phyloP scores from a whole-genome alignment of 2,113 vertebrate species.

The Tachycineta bicolor region DNA sequence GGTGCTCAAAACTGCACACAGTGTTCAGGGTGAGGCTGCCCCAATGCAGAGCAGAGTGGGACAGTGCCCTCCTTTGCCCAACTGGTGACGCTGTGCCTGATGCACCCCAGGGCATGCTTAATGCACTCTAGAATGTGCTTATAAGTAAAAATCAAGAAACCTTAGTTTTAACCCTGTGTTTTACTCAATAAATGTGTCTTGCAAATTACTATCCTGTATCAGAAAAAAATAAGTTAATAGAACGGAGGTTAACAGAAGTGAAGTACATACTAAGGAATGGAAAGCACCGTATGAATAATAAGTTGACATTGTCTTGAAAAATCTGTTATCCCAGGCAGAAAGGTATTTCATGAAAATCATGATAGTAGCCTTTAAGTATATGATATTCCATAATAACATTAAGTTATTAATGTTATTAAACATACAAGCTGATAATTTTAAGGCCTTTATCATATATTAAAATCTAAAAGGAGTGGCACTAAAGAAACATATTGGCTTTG shows the following conservation, averaged over 20 bases:
- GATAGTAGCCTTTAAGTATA: background rate
- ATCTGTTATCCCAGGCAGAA: background rate
- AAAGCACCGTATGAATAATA: background rate
- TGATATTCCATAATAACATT: background rate
- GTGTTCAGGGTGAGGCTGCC: fast-evolving
- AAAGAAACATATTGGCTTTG: background rate
- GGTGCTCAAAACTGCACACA: background rate
- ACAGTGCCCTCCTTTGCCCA: background rate
- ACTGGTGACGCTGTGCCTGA: background rate
- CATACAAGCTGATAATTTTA: background rate
- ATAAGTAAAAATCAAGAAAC: background rate
- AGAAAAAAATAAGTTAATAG: background rate
- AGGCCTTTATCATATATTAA: background rate
- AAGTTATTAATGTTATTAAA: background rate
- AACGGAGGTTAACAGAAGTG: background rate
- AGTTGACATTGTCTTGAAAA: background rate
- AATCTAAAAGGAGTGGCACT: background rate
- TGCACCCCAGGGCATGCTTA: background rate
- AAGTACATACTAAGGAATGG: background rate
- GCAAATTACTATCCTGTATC: background rate
- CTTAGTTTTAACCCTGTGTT: background rate
- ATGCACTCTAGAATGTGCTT: background rate
- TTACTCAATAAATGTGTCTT: background rate
- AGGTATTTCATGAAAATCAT: background rate
- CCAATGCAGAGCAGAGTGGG: background rate